A percentile compares a stretch with the other conserved stretches of the same genome.
Evolutionary conservation across 2,888 invertebrate species (phyloP).

Genomic region (Lobophora halterata): DNA sequence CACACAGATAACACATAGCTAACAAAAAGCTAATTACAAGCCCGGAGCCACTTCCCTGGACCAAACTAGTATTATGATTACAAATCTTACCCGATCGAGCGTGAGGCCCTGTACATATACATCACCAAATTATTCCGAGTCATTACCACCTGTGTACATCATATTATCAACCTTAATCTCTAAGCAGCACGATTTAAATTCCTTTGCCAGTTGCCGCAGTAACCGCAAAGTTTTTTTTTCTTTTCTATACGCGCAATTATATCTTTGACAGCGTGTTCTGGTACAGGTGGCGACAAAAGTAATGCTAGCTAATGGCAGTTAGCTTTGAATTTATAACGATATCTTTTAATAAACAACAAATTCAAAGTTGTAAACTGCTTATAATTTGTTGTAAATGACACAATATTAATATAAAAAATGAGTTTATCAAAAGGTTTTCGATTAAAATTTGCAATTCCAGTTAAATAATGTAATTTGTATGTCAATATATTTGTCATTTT

Average conservation of each 20-base stretch:
- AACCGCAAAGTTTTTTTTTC: constrained; percentile 54
- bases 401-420: too few species aligned
- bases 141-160: constrained; percentile 33
- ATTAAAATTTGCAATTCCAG: constrained; percentile 1
- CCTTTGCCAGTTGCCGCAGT: constrained; percentile 17
- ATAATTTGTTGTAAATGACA: too few species aligned
- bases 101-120: constrained; percentile 59
- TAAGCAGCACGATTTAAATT: constrained; percentile 38
- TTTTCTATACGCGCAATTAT: constrained; percentile 75
- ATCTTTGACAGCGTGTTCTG: constrained; percentile 71
- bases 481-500: constrained; percentile 22
- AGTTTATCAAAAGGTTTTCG: too few species aligned
- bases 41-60: constrained; percentile 57
- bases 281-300: constrained; percentile 60
- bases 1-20: constrained; percentile 31
- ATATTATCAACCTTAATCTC: constrained; percentile 29
- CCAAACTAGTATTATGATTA: constrained; percentile 61
- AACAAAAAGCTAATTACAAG: constrained; percentile 62
- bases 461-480: not conserved
- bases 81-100: constrained; percentile 72
- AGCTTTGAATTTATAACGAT: constrained; percentile 15
- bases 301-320: constrained; percentile 14
- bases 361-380: too few species aligned
- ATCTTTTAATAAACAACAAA: too few species aligned
- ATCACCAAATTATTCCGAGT: constrained; percentile 46